Base-by-base conservation (phyloP, 2,797 vertebrate genomes). In the Thalassophryne amazonica region DNA sequence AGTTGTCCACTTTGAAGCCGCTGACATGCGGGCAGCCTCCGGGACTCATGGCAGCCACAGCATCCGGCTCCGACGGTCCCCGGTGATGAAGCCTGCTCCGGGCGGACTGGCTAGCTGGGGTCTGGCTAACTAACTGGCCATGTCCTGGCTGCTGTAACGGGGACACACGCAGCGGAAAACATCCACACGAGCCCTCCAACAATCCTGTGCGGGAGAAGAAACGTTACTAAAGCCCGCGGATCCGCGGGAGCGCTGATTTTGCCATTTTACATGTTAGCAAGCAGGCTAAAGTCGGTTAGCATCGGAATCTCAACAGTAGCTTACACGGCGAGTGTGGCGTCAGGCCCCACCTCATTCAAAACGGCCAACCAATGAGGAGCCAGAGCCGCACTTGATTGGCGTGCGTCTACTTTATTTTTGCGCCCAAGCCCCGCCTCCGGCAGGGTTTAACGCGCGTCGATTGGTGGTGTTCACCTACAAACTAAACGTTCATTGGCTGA, bases 1-100 rank as follows among this genome's bases (percentile, higher is more conserved):
- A 98, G 90, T 97, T 96, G 82, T 97, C 95, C 93, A 95, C 95
- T 90, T 98, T 98, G 89, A 94, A 97, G 85, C 90, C 81, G 90
- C 86, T 93, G 90, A 97, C 92, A 91, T 98, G 95, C 79, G 94
- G 93, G 86, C 95, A 97, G 81, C 95, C 94, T 66, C 93, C 92
- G 72, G 94, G 95, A 92, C 94, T 91, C 93, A 96, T 94, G 74
- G 73, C 85, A 86, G 77, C 73, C 83, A 68, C 81, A 78, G 78
- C 90, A 89, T 87, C 76, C 85, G 71, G 52, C 42, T 19, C 11
- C 71, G 5, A 7, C 37, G 29, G 42, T 76, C 71, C 60, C 67
- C 65, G 32, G 63, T 73, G 76, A 46, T 7, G 51, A 71, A 73
- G 73, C 68, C 75, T 57, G 76, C 23, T 49, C 77, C 56, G 33